A percentile compares a stretch with the other conserved stretches of the same genome.
These are phyloP conservation scores for Caenorhabditis sp. DNA, from an alignment of 2,888 invertebrate genomes.

Conservation along the genomic window DNA sequence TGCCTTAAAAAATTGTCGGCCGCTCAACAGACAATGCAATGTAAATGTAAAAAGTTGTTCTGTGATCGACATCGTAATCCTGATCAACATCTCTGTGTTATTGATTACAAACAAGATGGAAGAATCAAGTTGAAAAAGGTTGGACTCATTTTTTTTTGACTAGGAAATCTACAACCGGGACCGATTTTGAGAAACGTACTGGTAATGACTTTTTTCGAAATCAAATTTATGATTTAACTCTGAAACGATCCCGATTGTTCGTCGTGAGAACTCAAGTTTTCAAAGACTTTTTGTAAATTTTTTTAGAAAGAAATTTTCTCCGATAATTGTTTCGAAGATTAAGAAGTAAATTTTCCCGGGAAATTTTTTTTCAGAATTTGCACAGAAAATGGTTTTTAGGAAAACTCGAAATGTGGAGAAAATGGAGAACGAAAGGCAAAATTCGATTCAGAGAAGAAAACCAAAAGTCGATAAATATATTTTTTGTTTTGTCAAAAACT, in stretches of 20 bases:
- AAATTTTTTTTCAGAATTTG: no score
- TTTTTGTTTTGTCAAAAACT: slow-evolving; percentile 9
- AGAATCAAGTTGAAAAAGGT: slow-evolving; percentile 49
- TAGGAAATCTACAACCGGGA: no score
- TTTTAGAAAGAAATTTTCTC: no score
- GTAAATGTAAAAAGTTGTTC: slow-evolving; percentile 47
- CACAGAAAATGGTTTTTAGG: slow-evolving; percentile 31
- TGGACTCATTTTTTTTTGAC: no score
- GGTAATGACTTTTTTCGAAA: no score
- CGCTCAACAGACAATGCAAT: slow-evolving; percentile 48
- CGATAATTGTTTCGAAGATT: no score
- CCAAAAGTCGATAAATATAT: not conserved
- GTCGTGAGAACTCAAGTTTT: no score
- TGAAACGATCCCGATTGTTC: no score
- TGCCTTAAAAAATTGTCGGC: slow-evolving; percentile 51
- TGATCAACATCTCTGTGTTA: slow-evolving; percentile 46
- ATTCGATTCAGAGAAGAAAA: slow-evolving; percentile 9
- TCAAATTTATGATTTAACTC: no score
- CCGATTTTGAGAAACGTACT: no score
- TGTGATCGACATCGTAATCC: slow-evolving; percentile 53
- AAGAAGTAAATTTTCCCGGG: no score
- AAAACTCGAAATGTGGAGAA: slow-evolving; percentile 13
- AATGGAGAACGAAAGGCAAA: slow-evolving; percentile 37
- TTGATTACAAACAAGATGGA: slow-evolving; percentile 58
- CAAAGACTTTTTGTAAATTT: no score